Evolutionary conservation across 2,888 invertebrate species (phyloP), one percentile per base, ranked within the genome.

Genomic region (Galerucella calmariensis): DNA sequence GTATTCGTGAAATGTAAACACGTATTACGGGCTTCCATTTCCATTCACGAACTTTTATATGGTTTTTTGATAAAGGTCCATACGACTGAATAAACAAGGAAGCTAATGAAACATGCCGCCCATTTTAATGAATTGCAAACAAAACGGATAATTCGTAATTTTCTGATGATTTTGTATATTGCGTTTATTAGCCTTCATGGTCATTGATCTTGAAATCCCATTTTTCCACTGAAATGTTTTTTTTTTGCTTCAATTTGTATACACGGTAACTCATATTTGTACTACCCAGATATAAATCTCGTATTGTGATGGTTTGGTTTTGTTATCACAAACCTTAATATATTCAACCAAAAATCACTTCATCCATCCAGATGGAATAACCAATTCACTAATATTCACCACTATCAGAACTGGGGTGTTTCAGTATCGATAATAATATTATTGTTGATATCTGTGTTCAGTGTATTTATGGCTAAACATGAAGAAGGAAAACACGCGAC

Each of bases 91-190:
- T 67, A 72, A 76, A 76, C 76, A 73, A 72, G 59, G 63, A 72
- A 67, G 76, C 62, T 74, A 72, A 76, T 76, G 72, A 74, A 74
- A 74, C 74, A 69, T 72, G 27, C 65, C 56, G 56, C 67, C 16
- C 11, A 12, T 44, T 69, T 66, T 74, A 72, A 72, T 72, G 74
- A 65, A 72, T 74, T 59, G 69, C 72, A 74, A 76, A 76, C 70
- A 74, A 67, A 70, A 65, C 59, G 58, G 46, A 68, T 59, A 68
- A 68, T 59, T 68, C 27, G 59, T n/a, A 46, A 69, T 69, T 59
- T 68, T 59, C 48, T 24, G 59, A 14, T 46, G 24, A 61, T 61
- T 62, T 62, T 16, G 62, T 35, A 62, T 62, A 62, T 62, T 35
- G 35, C 6, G 62, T 62, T 41, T 62, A 27, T 41, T 62, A 16